Evolutionary conservation across 2,113 vertebrate species (phyloP), one percentile per base, ranked within the genome.

Genomic region (Rhadina sibilatrix): DNA sequence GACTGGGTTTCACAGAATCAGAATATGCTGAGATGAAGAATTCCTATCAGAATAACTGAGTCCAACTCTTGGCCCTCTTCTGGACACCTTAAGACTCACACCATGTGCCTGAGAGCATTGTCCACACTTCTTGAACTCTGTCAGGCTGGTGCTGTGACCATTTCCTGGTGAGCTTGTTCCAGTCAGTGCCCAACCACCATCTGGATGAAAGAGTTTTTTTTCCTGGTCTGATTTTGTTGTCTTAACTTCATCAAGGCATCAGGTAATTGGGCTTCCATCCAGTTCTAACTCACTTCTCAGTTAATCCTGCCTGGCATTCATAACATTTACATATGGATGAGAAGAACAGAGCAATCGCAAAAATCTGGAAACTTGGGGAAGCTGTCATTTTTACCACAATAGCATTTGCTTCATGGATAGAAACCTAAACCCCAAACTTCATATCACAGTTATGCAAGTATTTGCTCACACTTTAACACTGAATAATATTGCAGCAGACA

Each of bases 381-480:
- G 92, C 96, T 96, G 94, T 97, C 90, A 92, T 77, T 93, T 96
- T 90, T 90, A 81, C 52, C 88, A 90, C 54, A 96, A 79, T 96
- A 90, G 75, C 79, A 83, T 96, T 96, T 94, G 47, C 85, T 92
- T 40, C 72, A 94, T 92, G 83, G 69, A 57, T 60, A 94, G 86
- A 92, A 96, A 96, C 49, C 83, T 81, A 94, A 94, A 71, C 4
- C 49, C 56, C 92, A 95, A 96, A 92, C 79, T 96, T 93, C 83
- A 89, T 64, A 96, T 97, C 88, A 93, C 95, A 95, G 85, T 92
- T 96, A 94, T 64, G 87, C 79, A 93, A 96, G 96, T 94, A 95
- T 96, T 94, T 96, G 90, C 87, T 97, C 93, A 95, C 94, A 93
- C 90, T 96, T 97, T 90, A 93, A 94, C 92, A 81, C 93, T 96